These are phyloP conservation scores for Cryptomyrus ogoouensis DNA, from an alignment of 2,113 vertebrate species.

Conservation along the genomic window DNA sequence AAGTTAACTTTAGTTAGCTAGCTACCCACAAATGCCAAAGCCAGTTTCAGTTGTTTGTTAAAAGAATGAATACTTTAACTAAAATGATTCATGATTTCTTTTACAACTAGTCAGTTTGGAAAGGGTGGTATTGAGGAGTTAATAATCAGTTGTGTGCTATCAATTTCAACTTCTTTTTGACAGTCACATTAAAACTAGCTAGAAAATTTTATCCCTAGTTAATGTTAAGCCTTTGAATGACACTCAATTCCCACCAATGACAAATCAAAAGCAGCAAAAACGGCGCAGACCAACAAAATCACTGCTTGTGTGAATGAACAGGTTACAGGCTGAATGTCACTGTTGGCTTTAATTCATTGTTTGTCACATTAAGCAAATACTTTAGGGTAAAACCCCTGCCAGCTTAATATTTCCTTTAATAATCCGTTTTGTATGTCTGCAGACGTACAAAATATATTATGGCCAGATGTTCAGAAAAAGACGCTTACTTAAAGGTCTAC, in stretches of 20 bases:
- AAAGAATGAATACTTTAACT: background rate
- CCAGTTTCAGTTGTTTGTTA: background rate
- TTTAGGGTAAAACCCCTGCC: too few species aligned
- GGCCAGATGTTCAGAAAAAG: background rate
- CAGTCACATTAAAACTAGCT: background rate
- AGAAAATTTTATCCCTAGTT: background rate
- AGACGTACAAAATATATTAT: background rate
- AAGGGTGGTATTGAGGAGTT: background rate
- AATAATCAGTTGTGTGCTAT: background rate
- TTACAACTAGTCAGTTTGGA: background rate
- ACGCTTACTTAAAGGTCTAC: background rate
- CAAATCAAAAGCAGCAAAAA: background rate
- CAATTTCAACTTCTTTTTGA: background rate
- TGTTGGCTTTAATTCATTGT: background rate
- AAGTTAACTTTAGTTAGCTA: background rate
- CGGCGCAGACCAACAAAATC: background rate
- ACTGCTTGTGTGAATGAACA: background rate
- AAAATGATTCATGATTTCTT: background rate
- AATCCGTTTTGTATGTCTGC: background rate
- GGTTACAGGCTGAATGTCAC: too few species aligned
- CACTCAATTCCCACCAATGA: background rate
- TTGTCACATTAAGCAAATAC: background rate
- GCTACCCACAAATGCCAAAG: background rate
- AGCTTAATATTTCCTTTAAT: background rate
- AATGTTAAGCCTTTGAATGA: background rate